phyloP scores from a whole-genome alignment of 2,113 vertebrate genomes.

The Lichenostomus cassidix region DNA sequence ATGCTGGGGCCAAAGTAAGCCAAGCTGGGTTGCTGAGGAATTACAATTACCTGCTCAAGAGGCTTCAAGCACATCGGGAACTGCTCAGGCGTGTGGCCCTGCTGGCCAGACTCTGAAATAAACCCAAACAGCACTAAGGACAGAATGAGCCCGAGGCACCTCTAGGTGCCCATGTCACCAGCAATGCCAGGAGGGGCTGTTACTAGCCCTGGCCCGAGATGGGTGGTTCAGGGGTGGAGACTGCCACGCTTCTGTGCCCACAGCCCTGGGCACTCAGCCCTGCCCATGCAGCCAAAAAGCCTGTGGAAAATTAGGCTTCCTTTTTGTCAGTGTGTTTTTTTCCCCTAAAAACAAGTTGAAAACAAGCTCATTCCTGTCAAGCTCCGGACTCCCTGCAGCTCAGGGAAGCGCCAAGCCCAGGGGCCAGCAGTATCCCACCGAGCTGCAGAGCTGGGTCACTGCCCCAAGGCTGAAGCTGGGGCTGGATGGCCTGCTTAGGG shows the following conservation, averaged over 20 bases:
- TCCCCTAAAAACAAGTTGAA: neutral
- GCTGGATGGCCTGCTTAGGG: neutral
- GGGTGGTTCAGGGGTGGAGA: neutral
- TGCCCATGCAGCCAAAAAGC: neutral
- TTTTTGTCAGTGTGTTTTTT: neutral
- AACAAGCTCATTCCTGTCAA: neutral
- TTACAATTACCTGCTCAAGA: slow-evolving; percentile 4
- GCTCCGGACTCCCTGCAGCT: neutral
- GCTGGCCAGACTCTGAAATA: neutral
- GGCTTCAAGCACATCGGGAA: rapidly evolving
- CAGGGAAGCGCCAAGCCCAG: neutral
- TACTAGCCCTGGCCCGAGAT: rapidly evolving
- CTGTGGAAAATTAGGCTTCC: neutral
- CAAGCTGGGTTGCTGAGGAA: neutral
- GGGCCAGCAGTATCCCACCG: neutral
- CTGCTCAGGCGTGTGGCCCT: neutral
- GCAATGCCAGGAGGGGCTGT: rapidly evolving
- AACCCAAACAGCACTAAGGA: neutral
- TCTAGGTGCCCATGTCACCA: rapidly evolving
- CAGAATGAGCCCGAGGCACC: neutral
- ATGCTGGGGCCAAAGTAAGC: neutral
- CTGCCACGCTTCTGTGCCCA: neutral
- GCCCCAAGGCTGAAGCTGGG: neutral
- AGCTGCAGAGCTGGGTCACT: neutral
- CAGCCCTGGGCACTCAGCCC: neutral